Evolutionary conservation across 2,888 invertebrate genomes (phyloP), one percentile per base, ranked within the genome.

Genomic region (Pasiphila rectangulata): DNA sequence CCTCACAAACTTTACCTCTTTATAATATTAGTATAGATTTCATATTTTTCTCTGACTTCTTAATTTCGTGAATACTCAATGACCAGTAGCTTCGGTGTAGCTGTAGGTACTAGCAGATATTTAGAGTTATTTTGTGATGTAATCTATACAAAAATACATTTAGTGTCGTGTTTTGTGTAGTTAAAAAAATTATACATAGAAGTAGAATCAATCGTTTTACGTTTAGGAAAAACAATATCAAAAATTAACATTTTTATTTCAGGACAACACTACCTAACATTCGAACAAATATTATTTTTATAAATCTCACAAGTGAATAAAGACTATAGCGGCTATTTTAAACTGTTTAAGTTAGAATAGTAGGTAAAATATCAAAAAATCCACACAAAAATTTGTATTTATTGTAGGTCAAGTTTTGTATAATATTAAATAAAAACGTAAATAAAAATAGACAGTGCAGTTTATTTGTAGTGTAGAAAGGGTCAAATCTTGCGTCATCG

Each of bases 371-470:
- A 67, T 65, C 61, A 64, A 63, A 67, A 66, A 75, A 69, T 63
- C 65, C 70, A 69, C 63, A 69, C 67, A 69, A 65, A 75, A 73
- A 67, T 66, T 65, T 79, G 76, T 81, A 78, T 75, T 78, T 74
- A 74, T 71, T 79, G 75, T 79, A 81, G 76, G 69, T 71, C 63
- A 74, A 71, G 73, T 71, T 81, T 79, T 78, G 69, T 75, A 77
- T 69, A 69, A 78, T 69, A 72, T 64, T 61, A 74, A 83, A 76
- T 79, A 83, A 81, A 83, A 86, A 78, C 70, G 67, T 69, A 72
- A 79, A 83, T 86, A 86, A 86, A 86, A 87, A 86, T 86, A 83
- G 87, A 82, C 70, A 75, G 63, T 68, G 77, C 67, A 55, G 75
- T 87, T 86, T 85, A 52, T 73, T 73, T 80, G 51, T 56, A 51